Evolutionary conservation across 2,113 vertebrate species (phyloP).

Genomic region (Barnardius zonarius): DNA sequence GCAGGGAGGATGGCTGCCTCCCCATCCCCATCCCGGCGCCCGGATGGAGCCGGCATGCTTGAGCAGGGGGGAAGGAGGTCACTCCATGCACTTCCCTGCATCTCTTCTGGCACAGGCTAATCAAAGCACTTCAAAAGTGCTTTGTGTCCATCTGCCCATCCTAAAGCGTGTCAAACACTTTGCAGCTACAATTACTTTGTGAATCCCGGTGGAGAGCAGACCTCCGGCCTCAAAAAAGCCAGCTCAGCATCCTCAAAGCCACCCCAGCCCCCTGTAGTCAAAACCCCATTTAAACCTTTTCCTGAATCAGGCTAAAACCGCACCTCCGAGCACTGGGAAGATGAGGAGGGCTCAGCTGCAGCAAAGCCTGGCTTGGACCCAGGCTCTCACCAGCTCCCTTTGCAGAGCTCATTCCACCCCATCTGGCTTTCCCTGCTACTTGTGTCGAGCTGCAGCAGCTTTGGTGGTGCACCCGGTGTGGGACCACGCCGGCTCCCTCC

Average conservation of each 20-base stretch:
- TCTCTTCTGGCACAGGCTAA: not conserved
- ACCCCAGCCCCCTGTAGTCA: not conserved
- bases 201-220: accelerated
- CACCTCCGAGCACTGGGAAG: accelerated
- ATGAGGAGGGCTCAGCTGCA: not conserved
- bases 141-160: not conserved
- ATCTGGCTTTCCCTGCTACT: not conserved
- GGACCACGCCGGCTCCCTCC: not conserved
- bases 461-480: not conserved
- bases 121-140: not conserved
- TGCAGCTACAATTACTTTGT: accelerated
- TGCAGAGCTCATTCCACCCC: not conserved
- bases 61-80: not conserved
- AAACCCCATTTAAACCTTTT: not conserved
- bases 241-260: not conserved
- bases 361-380: not conserved
- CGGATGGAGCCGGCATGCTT: not conserved
- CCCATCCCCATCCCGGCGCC: not conserved
- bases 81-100: accelerated
- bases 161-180: accelerated
- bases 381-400: not conserved
- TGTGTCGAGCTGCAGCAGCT: not conserved
- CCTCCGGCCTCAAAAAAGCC: not conserved
- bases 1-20: not conserved
- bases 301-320: not conserved